Evolutionary conservation across 2,888 invertebrate species (phyloP).

Genomic region (Panopea generosa): DNA sequence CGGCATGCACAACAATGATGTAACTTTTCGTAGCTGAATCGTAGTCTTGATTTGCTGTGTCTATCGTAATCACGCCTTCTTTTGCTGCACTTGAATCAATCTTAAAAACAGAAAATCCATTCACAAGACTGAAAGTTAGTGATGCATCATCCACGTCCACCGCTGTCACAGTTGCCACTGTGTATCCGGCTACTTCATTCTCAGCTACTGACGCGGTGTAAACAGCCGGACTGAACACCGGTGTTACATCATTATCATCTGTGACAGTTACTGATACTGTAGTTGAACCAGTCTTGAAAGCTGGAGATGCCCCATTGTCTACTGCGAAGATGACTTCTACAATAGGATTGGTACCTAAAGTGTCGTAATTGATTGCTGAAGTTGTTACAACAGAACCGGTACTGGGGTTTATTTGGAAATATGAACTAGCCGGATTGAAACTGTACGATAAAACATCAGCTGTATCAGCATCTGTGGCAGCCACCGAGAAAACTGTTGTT

Average conservation of each 20-base stretch:
- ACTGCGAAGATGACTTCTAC: constrained; percentile 53
- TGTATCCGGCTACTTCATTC: constrained; percentile 57
- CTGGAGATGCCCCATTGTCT: constrained; percentile 53
- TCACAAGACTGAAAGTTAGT: constrained; percentile 58
- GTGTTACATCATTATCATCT: constrained; percentile 71
- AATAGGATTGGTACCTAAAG: constrained; percentile 61
- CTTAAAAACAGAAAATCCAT: constrained; percentile 53
- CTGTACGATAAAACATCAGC: constrained; percentile 41
- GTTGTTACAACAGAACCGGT: constrained; percentile 65
- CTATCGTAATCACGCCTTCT: constrained; percentile 42
- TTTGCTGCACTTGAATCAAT: constrained; percentile 61
- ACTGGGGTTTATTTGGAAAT: constrained; percentile 62
- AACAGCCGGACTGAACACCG: constrained; percentile 61
- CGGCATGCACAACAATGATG: constrained; percentile 89
- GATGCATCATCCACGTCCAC: constrained; percentile 67
- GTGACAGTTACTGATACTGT: constrained; percentile 62
- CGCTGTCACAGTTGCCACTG: constrained; percentile 64
- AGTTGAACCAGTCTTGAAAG: constrained; percentile 40
- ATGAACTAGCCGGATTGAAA: constrained; percentile 33
- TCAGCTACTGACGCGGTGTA: constrained; percentile 71
- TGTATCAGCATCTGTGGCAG: constrained; percentile 69
- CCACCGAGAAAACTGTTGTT: constrained; percentile 55
- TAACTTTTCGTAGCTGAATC: constrained; percentile 61
- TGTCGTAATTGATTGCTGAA: constrained; percentile 63
- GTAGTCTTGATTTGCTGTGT: constrained; percentile 65